Conservation (phyloP, 2,113 vertebrate genomes). For the Onychostoma macrolepis region DNA sequence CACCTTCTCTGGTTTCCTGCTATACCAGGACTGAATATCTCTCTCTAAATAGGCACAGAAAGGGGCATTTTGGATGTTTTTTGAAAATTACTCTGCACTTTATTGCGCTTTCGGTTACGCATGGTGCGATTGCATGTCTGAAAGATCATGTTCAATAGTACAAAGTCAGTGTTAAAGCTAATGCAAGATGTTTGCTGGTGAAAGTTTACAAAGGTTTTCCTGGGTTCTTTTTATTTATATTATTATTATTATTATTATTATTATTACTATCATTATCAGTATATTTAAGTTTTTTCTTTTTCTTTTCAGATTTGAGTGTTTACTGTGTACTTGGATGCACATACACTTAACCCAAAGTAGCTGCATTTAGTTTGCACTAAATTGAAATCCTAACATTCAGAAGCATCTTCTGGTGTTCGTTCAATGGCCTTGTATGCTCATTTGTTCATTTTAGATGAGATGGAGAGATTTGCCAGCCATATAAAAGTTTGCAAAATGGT, state of each 20-base stretch:
- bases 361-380: constrained; percentile 15
- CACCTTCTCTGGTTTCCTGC: constrained; percentile 96
- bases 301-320: neutral
- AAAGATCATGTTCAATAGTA: constrained; percentile 36
- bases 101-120: constrained; percentile 62
- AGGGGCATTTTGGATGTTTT: constrained; percentile 5
- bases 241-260: neutral
- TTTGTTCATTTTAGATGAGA: neutral
- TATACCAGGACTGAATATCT: constrained; percentile 90
- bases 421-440: neutral
- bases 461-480: constrained; percentile 23
- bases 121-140: constrained; percentile 42
- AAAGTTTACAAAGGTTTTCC: constrained; percentile 29
- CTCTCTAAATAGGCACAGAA: constrained; percentile 46
- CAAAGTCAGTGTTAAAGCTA: constrained; percentile 21
- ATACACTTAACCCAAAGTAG: constrained; percentile 3
- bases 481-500: constrained; percentile 32
- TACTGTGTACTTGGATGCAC: neutral
- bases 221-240: neutral
- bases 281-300: neutral
- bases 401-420: neutral
- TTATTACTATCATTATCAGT: neutral
- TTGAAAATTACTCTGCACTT: constrained; percentile 26
- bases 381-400: constrained; percentile 1
- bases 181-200: constrained; percentile 27